Evolutionary conservation across 1,140 invertebrate genomes (phyloP).

Genomic region (Pinna nobilis): DNA sequence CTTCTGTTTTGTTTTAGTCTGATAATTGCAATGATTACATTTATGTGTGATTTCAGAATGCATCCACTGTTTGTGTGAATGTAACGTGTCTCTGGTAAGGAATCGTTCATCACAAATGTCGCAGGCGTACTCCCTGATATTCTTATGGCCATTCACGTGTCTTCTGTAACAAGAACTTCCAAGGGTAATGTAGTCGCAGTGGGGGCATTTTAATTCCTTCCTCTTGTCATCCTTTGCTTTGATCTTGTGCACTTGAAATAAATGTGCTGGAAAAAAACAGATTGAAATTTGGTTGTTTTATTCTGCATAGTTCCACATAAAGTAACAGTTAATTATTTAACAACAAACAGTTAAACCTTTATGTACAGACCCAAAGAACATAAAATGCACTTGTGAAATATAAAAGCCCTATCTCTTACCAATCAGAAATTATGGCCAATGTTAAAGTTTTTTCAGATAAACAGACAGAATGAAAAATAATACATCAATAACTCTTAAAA

Average conservation of each 20-base stretch:
- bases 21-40: conserved; percentile 49
- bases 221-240: conserved; percentile 48
- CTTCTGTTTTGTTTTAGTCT: conserved; percentile 45
- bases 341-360: too few relatives aligned
- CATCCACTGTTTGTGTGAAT: conserved; percentile 52
- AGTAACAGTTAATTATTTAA: too few relatives aligned
- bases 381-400: too few relatives aligned
- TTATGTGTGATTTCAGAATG: conserved; percentile 45
- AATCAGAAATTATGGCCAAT: too few relatives aligned
- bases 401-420: too few relatives aligned
- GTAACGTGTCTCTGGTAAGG: conserved; percentile 39
- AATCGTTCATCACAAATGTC: conserved; percentile 51
- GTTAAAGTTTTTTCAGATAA: too few relatives aligned
- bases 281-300: too few relatives aligned
- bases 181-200: conserved; percentile 51
- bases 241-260: conserved; percentile 54
- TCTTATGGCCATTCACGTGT: conserved; percentile 55
- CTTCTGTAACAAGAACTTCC: conserved; percentile 41
- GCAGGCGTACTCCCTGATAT: conserved; percentile 50
- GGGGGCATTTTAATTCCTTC: conserved; percentile 48
- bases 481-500: too few relatives aligned
- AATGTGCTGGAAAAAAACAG: conserved; percentile 51
- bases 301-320: too few relatives aligned
- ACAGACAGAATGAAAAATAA: too few relatives aligned
- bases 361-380: too few relatives aligned